A percentile compares a stretch with the other conserved stretches of the same genome.
phyloP scores from a whole-genome alignment of 2,113 vertebrate genomes.

The Mirza zaza region DNA sequence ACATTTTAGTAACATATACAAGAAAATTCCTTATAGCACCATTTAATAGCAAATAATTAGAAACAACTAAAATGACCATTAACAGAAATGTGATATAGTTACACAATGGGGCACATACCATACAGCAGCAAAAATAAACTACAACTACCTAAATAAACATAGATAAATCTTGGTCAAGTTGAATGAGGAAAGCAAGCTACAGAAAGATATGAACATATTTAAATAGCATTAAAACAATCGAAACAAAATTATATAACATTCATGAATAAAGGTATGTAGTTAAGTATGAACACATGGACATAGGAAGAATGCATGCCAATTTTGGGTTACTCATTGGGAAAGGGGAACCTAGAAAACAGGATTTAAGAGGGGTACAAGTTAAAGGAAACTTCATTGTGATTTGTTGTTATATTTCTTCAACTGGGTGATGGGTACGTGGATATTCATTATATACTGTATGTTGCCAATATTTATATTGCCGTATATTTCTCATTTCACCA shows the following conservation, averaged over 20 bases:
- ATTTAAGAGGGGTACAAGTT: background rate
- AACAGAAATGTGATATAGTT: background rate
- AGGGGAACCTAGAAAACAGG: background rate
- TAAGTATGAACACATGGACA: background rate
- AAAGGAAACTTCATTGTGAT: background rate
- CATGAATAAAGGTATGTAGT: background rate
- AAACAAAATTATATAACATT: background rate
- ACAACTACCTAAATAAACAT: slow-evolving; percentile 25
- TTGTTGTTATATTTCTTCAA: slow-evolving; percentile 26
- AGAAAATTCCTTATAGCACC: background rate
- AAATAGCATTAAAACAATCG: slow-evolving; percentile 17
- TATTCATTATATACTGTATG: background rate
- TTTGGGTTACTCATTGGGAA: background rate
- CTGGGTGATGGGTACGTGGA: background rate
- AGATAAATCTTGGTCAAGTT: slow-evolving; percentile 18
- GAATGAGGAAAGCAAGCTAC: slow-evolving; percentile 34
- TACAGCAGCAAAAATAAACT: background rate
- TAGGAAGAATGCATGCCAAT: background rate
- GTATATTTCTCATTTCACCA: background rate
- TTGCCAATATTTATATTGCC: background rate
- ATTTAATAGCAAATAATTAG: slow-evolving; percentile 26
- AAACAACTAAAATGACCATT: background rate
- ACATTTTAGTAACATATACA: slow-evolving; percentile 6
- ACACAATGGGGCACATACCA: background rate
- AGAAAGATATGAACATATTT: slow-evolving; percentile 1